A percentile compares a stretch with the other conserved stretches of the same genome.
phyloP scores from a whole-genome alignment of 2,888 invertebrate genomes.

The Tetheella fluctuosa region DNA sequence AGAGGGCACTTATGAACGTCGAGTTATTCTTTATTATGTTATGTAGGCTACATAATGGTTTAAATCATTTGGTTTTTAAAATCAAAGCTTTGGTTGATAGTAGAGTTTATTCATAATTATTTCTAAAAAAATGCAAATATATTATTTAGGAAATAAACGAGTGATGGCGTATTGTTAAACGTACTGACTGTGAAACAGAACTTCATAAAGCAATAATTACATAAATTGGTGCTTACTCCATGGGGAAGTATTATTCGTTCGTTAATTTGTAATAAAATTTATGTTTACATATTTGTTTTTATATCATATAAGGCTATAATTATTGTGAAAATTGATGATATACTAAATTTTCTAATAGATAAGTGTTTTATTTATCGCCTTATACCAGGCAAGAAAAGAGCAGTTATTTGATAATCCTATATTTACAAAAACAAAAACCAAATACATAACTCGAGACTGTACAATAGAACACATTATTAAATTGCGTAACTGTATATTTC shows the following conservation, averaged over 20 bases:
- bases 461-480: background rate
- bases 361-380: slow-evolving; percentile 55
- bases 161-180: slow-evolving; percentile 25
- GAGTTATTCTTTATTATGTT: too few species aligned
- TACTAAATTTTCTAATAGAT: slow-evolving; percentile 78
- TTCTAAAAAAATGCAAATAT: background rate
- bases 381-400: background rate
- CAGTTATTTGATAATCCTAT: background rate
- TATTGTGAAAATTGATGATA: slow-evolving; percentile 73
- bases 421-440: background rate
- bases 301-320: slow-evolving; percentile 59
- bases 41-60: background rate
- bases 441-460: background rate
- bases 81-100: too few species aligned
- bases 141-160: slow-evolving; percentile 25
- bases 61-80: too few species aligned
- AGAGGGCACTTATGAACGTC: too few species aligned
- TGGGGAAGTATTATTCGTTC: slow-evolving; percentile 66
- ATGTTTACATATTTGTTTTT: slow-evolving; percentile 67
- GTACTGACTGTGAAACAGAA: slow-evolving; percentile 15
- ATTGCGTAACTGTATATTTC: background rate
- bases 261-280: slow-evolving; percentile 66
- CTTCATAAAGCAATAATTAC: slow-evolving; percentile 23
- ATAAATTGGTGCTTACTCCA: slow-evolving; percentile 63
- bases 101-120: background rate